Evolutionary conservation across 1,140 invertebrate species (phyloP).

Genomic region (Drosophila navojoa): DNA sequence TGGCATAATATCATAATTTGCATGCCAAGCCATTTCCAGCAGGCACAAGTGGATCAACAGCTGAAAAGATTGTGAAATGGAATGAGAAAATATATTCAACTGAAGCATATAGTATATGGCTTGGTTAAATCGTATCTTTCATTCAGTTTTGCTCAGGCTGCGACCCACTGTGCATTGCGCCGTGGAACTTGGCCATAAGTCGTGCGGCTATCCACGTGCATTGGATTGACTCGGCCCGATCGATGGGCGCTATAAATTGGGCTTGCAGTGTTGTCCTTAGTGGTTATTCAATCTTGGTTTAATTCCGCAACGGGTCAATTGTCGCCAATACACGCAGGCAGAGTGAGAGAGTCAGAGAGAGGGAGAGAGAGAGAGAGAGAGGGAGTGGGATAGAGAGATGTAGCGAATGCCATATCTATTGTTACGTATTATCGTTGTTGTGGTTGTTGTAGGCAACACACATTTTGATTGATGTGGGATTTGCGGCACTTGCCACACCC

Average conservation of each 20-base stretch:
- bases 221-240: conserved; percentile 45
- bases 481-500: conserved; percentile 61
- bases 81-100: no score
- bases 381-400: neutral
- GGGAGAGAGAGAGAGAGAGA: neutral
- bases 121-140: no score
- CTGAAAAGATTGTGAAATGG: neutral
- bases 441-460: conserved; percentile 42
- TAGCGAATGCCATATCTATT: conserved; percentile 10
- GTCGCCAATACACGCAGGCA: neutral
- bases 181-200: conserved; percentile 2
- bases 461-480: conserved; percentile 77
- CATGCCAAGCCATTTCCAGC: conserved; percentile 57
- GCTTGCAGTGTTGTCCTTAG: conserved; percentile 56
- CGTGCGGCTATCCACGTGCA: conserved; percentile 6
- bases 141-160: no score
- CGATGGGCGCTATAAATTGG: conserved; percentile 57
- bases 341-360: neutral
- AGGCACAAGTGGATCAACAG: conserved; percentile 32
- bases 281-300: conserved; percentile 66
- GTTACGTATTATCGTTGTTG: conserved; percentile 41
- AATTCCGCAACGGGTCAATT: conserved; percentile 55
- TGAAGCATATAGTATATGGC: no score
- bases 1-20: conserved; percentile 64
- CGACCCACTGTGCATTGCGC: conserved; percentile 23